Evolutionary conservation across 2,113 vertebrate species (phyloP), one percentile per base, ranked within the genome.

Genomic region (Enhydra lutris): DNA sequence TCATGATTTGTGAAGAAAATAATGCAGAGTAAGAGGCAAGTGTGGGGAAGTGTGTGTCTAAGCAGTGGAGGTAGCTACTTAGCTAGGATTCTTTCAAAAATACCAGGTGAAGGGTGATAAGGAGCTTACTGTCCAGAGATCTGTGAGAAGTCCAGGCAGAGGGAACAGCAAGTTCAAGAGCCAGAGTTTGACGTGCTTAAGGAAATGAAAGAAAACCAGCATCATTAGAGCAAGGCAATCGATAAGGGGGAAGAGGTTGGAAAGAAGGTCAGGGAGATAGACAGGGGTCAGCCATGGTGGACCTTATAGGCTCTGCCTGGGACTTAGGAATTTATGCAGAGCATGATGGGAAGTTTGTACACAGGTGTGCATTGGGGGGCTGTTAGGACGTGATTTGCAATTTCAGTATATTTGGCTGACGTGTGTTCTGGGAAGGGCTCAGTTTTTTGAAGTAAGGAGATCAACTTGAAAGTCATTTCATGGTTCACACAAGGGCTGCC

Each of bases 1-100:
- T 15, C 73, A 39, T 67, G 50, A 84, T 26, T 24, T 71, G 26
- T 57, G 18, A 84, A 84, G 83, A 74, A 90, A 90, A 50, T 42
- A 78, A n/a, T 14, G 10, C 14, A 87, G 45, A 17, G 18, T 31
- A 18, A 61, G 42, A 63, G 26, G 21, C 6, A 24, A 59, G 39
- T 3, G 12, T 59, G 59, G 17, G 50, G 14, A 7, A 9, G 4
- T 7, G 4, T 12, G 36, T 23, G 61, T 29, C 20, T 0, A 4
- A 67, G 82, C 39, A 2, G 0, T 1, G 83, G 36, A 34, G 14
- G 4, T 1, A 1, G 47, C 4, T 39, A 55, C 36, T 47, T 39
- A 20, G 57, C 11, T 14, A 13, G 11, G 1, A 0, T 39, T 42
- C 1, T 87, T 59, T 74, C 79, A 80, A 3, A 86, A 73, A 39